Evolutionary conservation across 2,888 invertebrate species (phyloP), one percentile per base, ranked within the genome.

Genomic region (Gortyna flavago): DNA sequence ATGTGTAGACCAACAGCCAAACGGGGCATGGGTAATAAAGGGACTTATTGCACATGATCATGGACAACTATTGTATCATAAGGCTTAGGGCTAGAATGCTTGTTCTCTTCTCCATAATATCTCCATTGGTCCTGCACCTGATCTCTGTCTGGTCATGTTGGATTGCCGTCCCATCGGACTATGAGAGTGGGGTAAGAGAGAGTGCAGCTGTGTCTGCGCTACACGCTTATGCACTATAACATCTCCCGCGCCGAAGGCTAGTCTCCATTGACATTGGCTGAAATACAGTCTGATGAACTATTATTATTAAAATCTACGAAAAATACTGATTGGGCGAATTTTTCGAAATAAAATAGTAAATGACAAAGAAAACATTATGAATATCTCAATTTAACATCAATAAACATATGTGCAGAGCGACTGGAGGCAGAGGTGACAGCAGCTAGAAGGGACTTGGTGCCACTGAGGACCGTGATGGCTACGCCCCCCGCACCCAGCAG

Each of bases 351-450:
- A 57, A 29, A 59, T 29, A 59, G 16, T 59, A 29, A 29, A 54
- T 54, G 2, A 61, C 9, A 61, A 61, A 61, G 8, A 32, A 1
- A 61, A 32, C 4, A 8, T 32, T 61, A 32, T 21, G 1, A 21
- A 32, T 62, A 59, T 59, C 59, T 59, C 59, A 2, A 16, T 59
- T 29, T 59, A 16, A 59, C 0, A 29, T 29, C 16, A 59, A 59
- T 57, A 32, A 61, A 9, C 9, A 35, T 35, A 35, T 85, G 38
- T 77, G 57, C 92, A 96, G 96, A 95, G 80, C 94, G 95, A 9
- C 86, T 96, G 86, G 96, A 96, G 88, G 93, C 93, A 0, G 96
- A 96, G 85, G 93, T 96, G 89, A 89, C 91, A 29, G 94, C 92
- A 66, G 95, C 94, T 41, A 89, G 85, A 59, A 93, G 91, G 84